Evolutionary conservation across 2,113 vertebrate genomes (phyloP).

Genomic region (Polyodon spathula): DNA sequence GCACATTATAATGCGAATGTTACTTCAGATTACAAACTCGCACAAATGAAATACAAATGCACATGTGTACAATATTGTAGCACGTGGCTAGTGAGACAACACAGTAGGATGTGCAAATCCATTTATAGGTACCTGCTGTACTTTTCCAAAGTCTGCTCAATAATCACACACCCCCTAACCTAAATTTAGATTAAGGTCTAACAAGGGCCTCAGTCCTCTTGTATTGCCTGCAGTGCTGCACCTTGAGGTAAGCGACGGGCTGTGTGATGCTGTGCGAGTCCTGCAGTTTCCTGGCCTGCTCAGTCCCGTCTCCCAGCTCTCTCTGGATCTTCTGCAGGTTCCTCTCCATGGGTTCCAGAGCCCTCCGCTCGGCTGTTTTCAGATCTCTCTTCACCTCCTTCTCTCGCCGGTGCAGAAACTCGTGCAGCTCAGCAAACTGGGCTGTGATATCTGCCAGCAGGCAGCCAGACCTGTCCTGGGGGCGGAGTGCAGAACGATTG

Average conservation of each 20-base stretch:
- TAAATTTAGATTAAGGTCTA: too few relatives aligned
- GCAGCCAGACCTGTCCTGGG: conserved; percentile 23
- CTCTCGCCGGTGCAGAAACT: conserved; percentile 35
- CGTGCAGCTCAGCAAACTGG: conserved; percentile 37
- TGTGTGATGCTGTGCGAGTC: conserved; percentile 20
- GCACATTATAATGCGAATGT: too few relatives aligned
- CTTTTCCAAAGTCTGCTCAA: too few relatives aligned
- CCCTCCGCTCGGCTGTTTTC: conserved; percentile 7
- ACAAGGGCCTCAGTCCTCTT: not conserved
- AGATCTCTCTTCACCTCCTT: conserved; percentile 27
- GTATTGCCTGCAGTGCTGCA: not conserved
- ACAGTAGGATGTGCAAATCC: too few relatives aligned
- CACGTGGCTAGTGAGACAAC: too few relatives aligned
- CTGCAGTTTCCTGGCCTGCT: conserved; percentile 8
- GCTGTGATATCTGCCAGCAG: conserved; percentile 23
- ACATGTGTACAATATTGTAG: too few relatives aligned
- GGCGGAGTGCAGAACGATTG: not conserved
- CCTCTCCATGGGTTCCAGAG: conserved; percentile 18
- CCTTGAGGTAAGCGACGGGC: conserved; percentile 26
- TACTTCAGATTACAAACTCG: too few relatives aligned
- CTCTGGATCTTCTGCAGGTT: conserved; percentile 12
- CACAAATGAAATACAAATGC: too few relatives aligned
- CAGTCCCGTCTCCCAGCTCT: conserved; percentile 22
- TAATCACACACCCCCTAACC: too few relatives aligned
- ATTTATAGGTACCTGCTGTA: too few relatives aligned